Base-by-base conservation (phyloP, 2,888 invertebrate genomes). In the Kryphioiulus occultus region DNA sequence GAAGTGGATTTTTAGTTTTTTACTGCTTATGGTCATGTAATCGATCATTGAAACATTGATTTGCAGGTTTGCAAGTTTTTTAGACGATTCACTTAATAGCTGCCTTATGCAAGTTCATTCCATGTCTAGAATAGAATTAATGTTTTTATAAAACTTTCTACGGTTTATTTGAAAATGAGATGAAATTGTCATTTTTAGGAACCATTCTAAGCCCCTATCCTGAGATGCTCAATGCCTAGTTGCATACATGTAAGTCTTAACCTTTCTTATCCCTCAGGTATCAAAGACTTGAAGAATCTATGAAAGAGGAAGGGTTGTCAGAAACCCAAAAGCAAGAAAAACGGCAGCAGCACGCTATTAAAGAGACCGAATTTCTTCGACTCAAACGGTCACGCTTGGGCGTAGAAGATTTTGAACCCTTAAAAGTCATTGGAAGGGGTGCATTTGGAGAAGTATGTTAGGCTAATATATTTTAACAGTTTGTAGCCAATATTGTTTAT, bases 341-440 rank as follows among this genome's bases (percentile, higher is more conserved):
- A 92, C 94, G 99, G 90, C 95, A 96, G 91, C 97, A 98, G 91
- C 99, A 99, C 94, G 98, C 99, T 89, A 96, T 97, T 92, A 99
- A 99, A 92, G 99, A 99, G 93, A 99, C 99, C 19, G 99, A 99
- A 93, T 99, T 99, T 93, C 95, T 99, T 90, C 95, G 99, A 90
- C 94, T 99, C 90, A 99, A 99, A 92, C 94, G 99, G 89, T 97
- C 98, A 86, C 95, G 99, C 89, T 95, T 99, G 86, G 98, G 98
- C 85, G 99, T 99, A 39, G 98, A 98, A 92, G 99, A 99, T 93
- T 99, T 99, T 92, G 99, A 99, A 92, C 98, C 99, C 19, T 94
- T 99, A 89, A 99, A 99, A 94, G 97, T 98, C 89, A 97, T 97
- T 91, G 97, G 97, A n/a, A 94, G 97, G 90, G 97, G 97, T 83